phyloP scores from a whole-genome alignment of 2,113 vertebrate species.

The Formicarius rufipectus region DNA sequence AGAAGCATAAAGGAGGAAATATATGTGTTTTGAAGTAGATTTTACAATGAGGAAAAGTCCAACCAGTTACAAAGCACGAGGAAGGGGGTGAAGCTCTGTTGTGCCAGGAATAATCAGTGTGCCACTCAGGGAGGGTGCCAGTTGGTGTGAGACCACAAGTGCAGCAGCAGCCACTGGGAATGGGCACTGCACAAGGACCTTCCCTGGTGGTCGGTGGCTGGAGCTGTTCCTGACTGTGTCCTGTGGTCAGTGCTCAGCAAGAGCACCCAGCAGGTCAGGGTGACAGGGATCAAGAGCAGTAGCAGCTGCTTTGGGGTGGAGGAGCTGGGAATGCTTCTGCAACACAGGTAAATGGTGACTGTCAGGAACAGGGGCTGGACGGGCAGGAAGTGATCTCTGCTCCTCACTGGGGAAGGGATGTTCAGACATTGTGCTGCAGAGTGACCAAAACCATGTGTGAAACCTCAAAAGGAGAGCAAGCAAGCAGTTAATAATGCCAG shows the following conservation, averaged over 20 bases:
- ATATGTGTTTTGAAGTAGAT: not conserved
- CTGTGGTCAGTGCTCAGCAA: not conserved
- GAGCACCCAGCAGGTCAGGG: not conserved
- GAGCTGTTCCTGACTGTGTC: not conserved
- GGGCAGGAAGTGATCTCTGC: not conserved
- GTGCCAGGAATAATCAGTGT: not conserved
- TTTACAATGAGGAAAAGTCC: not conserved
- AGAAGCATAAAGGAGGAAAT: not conserved
- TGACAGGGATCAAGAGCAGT: fast-evolving
- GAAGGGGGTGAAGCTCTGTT: not conserved
- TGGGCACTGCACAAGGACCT: not conserved
- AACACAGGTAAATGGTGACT: not conserved
- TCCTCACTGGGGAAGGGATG: not conserved
- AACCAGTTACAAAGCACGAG: not conserved
- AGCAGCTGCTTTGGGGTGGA: not conserved
- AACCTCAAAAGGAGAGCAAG: not conserved
- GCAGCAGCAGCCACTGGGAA: not conserved
- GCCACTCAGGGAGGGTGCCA: not conserved
- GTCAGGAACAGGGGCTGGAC: not conserved
- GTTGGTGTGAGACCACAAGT: not conserved
- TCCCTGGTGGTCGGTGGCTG: not conserved
- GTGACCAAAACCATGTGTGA: not conserved
- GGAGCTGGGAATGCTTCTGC: too few relatives aligned
- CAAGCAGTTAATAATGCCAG: not conserved
- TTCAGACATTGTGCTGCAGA: not conserved